Evolutionary conservation across 2,888 invertebrate genomes (phyloP).

Genomic region (Neoascia interrupta): DNA sequence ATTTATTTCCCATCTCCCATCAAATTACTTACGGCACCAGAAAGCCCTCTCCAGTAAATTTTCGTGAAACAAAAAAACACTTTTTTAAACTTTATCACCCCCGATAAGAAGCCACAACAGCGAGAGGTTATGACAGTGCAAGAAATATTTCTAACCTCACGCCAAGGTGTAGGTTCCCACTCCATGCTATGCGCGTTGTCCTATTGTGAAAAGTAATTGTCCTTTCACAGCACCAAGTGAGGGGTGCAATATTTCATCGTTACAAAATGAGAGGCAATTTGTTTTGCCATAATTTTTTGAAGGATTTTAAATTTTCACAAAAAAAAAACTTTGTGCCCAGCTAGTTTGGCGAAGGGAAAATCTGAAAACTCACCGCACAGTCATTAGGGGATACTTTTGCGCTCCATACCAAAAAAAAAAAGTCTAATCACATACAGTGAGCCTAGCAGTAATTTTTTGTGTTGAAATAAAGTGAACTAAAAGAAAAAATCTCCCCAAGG

Average conservation of each 20-base stretch:
- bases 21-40: conserved; percentile 15
- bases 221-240: conserved; percentile 18
- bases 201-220: background rate
- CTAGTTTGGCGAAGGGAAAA: conserved; percentile 18
- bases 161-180: conserved; percentile 3
- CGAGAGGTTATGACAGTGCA: conserved; percentile 6
- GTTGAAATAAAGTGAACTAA: conserved; percentile 28
- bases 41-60: conserved; percentile 8
- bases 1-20: conserved; percentile 33
- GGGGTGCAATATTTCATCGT: conserved; percentile 22
- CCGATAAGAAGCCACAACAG: background rate
- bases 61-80: no score
- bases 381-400: conserved; percentile 40
- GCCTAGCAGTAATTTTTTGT: conserved; percentile 22
- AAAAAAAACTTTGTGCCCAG: background rate
- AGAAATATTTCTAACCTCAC: conserved; percentile 10
- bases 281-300: conserved; percentile 21
- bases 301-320: conserved; percentile 21
- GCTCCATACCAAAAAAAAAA: no score
- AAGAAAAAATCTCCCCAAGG: conserved; percentile 5
- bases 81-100: no score
- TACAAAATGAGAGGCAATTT: conserved; percentile 30
- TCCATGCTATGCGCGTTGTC: background rate
- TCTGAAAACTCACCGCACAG: conserved; percentile 29
- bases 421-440: conserved; percentile 29